Percentiles rank a stretch among this genome's conserved stretches.
Evolutionary conservation across 2,797 vertebrate species (phyloP).

Genomic region (Peromyscus nudipes): DNA sequence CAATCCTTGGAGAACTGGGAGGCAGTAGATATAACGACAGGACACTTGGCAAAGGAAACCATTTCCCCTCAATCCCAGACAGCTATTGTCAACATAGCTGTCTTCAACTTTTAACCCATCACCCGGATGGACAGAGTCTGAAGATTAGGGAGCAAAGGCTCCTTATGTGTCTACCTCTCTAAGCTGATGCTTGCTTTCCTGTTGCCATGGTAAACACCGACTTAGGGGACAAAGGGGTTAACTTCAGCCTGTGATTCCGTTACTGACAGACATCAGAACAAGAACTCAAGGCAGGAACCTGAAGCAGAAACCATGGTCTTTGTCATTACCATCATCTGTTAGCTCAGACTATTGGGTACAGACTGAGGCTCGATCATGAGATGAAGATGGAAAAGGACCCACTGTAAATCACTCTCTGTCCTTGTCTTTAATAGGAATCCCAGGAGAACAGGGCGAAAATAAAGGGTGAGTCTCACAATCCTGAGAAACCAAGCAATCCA

Average conservation of each 20-base stretch:
- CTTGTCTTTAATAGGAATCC: not conserved
- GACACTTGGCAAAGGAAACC: not conserved
- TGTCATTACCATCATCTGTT: not conserved
- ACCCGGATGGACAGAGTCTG: not conserved
- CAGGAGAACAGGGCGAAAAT: not conserved
- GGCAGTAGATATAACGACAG: too few relatives aligned
- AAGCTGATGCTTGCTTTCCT: not conserved
- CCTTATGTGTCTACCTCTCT: not conserved
- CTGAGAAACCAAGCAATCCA: not conserved
- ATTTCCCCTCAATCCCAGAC: not conserved
- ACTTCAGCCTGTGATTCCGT: not conserved
- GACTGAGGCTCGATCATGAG: not conserved
- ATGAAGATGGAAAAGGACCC: not conserved
- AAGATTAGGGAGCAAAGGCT: not conserved
- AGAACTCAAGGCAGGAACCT: not conserved
- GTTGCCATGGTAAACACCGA: not conserved
- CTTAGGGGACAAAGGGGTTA: not conserved
- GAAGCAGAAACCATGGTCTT: not conserved
- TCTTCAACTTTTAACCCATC: not conserved
- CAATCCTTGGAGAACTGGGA: not conserved
- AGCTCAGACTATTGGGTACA: not conserved
- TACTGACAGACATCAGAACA: not conserved
- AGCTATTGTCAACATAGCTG: not conserved
- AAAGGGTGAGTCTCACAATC: not conserved
- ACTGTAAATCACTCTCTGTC: not conserved